These are phyloP conservation scores for Entelurus aequoreus DNA, from an alignment of 2,113 vertebrate species.

Conservation along the genomic window DNA sequence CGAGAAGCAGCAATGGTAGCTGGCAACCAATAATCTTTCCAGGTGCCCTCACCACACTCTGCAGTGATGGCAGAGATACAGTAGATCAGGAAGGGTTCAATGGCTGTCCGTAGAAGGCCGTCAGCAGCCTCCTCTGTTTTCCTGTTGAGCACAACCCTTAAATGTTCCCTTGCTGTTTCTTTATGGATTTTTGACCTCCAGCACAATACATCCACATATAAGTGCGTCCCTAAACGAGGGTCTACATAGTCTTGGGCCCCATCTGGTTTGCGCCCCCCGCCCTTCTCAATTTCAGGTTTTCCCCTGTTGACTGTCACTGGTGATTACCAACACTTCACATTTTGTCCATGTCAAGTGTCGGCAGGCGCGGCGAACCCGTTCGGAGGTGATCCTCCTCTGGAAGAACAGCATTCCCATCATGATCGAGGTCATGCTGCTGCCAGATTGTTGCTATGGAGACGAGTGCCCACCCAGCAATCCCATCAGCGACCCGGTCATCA, in stretches of 20 bases:
- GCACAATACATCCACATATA: slow-evolving; percentile 2
- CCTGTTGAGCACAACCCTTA: background rate
- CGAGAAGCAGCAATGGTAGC: too few relatives aligned
- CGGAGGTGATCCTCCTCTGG: slow-evolving; percentile 91
- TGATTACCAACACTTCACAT: slow-evolving; percentile 35
- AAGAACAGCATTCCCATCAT: slow-evolving; percentile 95
- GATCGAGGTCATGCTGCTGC: slow-evolving; percentile 97
- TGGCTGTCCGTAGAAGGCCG: too few relatives aligned
- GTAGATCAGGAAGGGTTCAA: too few relatives aligned
- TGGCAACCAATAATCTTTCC: too few relatives aligned
- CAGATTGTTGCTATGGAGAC: slow-evolving; percentile 97
- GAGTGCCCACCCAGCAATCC: slow-evolving; percentile 86
- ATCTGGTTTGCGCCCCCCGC: slow-evolving; percentile 9
- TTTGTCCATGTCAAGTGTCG: slow-evolving; percentile 77
- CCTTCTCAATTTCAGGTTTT: background rate
- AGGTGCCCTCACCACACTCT: too few relatives aligned
- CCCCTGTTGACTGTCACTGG: slow-evolving; percentile 21
- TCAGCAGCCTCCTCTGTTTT: background rate
- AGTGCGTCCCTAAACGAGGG: background rate
- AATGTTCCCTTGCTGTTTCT: background rate
- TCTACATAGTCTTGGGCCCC: slow-evolving; percentile 9
- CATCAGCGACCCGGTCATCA: slow-evolving; percentile 91
- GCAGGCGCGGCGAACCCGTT: slow-evolving; percentile 88
- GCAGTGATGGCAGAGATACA: too few relatives aligned
- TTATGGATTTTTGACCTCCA: background rate